A percentile compares a stretch with the other conserved stretches of the same genome.
Conservation (phyloP, 2,113 vertebrate genomes). For the Falco punctatus region DNA sequence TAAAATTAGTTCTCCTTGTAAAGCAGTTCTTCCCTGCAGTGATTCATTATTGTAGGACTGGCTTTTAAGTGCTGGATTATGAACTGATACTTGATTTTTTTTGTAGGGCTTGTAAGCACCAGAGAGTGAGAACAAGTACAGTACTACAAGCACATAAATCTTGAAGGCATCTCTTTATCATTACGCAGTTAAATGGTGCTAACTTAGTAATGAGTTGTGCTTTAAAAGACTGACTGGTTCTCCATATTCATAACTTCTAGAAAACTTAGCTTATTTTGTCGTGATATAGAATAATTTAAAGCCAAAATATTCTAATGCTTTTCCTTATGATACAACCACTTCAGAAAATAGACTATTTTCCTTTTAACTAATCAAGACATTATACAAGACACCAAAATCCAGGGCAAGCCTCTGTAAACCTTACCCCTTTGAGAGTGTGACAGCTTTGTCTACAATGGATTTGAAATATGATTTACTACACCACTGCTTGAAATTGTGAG, state of each 20-base stretch:
- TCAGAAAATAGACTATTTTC: conserved; percentile 10
- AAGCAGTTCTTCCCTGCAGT: background rate
- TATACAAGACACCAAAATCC: conserved; percentile 18
- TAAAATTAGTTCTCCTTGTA: background rate
- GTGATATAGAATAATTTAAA: conserved; percentile 30
- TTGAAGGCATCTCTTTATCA: background rate
- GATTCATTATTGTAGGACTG: background rate
- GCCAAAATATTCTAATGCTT: background rate
- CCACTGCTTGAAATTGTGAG: conserved; percentile 41
- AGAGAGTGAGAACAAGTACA: background rate
- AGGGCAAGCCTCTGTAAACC: conserved; percentile 31
- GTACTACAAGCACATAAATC: background rate
- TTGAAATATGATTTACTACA: conserved; percentile 65
- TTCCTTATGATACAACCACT: background rate
- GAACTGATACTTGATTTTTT: background rate
- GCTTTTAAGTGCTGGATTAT: conserved; percentile 5
- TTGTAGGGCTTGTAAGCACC: background rate
- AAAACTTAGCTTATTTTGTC: conserved; percentile 29
- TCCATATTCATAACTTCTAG: conserved; percentile 9
- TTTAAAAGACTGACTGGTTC: background rate
- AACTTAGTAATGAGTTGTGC: background rate
- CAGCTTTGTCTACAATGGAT: conserved; percentile 48
- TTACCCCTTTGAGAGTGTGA: conserved; percentile 15
- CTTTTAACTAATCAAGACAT: conserved; percentile 6
- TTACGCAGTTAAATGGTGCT: background rate